Percentiles rank a stretch among this genome's conserved stretches.
Evolutionary conservation across 2,797 vertebrate species (phyloP).

Genomic region (Coendou prehensilis): DNA sequence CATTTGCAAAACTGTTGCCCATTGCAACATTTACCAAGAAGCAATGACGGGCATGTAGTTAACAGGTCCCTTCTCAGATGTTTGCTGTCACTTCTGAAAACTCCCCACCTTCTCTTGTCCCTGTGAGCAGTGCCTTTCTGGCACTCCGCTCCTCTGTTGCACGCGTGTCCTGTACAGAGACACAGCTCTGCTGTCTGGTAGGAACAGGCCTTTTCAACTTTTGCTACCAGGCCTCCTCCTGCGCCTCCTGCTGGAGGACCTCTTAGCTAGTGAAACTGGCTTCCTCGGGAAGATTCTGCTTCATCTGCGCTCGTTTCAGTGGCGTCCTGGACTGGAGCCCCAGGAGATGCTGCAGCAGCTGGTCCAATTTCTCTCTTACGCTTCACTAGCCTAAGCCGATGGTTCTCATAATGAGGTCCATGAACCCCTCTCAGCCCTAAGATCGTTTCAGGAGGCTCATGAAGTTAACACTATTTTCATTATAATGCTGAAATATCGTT

Average conservation of each 20-base stretch:
- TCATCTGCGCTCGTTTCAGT: neutral
- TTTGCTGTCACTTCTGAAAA: neutral
- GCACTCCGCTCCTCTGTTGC: neutral
- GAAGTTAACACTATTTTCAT: neutral
- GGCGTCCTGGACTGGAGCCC: neutral
- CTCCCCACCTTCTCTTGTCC: neutral
- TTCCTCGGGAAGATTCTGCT: neutral
- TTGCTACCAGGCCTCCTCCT: neutral
- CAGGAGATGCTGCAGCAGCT: neutral
- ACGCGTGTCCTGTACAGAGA: neutral
- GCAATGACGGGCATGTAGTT: no score
- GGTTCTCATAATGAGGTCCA: neutral
- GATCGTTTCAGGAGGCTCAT: neutral
- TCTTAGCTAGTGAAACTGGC: neutral
- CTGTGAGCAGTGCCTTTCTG: neutral
- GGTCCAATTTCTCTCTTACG: neutral
- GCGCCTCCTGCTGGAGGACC: neutral
- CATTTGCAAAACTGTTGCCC: neutral
- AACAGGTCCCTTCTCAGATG: neutral
- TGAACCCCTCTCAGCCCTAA: neutral
- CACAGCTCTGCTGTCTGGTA: neutral
- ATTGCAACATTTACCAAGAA: neutral
- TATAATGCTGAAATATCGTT: neutral
- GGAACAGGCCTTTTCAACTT: neutral
- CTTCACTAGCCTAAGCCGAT: neutral